Percentiles rank a stretch among this genome's conserved stretches.
phyloP scores from a whole-genome alignment of 1,140 invertebrate species.

The Ceratosolen fusciceps region DNA sequence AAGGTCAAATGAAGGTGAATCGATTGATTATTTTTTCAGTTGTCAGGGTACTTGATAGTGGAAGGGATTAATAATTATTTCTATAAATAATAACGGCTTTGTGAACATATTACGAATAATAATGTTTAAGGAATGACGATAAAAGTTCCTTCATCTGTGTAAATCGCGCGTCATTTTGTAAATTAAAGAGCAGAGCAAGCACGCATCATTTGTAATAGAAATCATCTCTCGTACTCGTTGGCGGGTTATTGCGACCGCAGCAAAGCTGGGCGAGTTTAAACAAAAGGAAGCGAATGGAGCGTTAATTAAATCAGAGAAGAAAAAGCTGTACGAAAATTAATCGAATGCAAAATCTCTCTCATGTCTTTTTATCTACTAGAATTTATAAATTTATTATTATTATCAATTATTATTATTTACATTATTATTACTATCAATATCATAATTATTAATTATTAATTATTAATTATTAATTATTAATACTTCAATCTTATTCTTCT shows the following conservation, averaged over 20 bases:
- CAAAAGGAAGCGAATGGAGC: slow-evolving; percentile 51
- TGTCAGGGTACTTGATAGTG: slow-evolving; percentile 55
- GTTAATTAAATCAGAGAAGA: slow-evolving; percentile 56
- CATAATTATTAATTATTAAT: slow-evolving; percentile 42
- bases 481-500: too few species aligned
- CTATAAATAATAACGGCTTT: slow-evolving; percentile 55
- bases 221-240: slow-evolving; percentile 59
- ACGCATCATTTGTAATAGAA: slow-evolving; percentile 63
- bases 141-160: slow-evolving; percentile 68
- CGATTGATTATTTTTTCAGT: slow-evolving; percentile 55
- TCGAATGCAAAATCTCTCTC: slow-evolving; percentile 63
- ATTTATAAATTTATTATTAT: slow-evolving; percentile 56
- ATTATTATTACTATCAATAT: slow-evolving; percentile 54
- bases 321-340: slow-evolving; percentile 55
- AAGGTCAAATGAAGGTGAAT: slow-evolving; percentile 49
- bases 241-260: slow-evolving; percentile 53
- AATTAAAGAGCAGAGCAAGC: slow-evolving; percentile 49
- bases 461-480: slow-evolving; percentile 52
- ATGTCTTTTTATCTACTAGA: slow-evolving; percentile 65
- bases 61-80: slow-evolving; percentile 55
- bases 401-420: slow-evolving; percentile 54
- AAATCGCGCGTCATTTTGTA: slow-evolving; percentile 67
- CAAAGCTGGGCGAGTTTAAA: slow-evolving; percentile 46
- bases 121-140: slow-evolving; percentile 64
- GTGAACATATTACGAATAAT: slow-evolving; percentile 58